Evolutionary conservation across 2,113 vertebrate genomes (phyloP), one percentile per base, ranked within the genome.

Genomic region (Pollimyrus isidori): DNA sequence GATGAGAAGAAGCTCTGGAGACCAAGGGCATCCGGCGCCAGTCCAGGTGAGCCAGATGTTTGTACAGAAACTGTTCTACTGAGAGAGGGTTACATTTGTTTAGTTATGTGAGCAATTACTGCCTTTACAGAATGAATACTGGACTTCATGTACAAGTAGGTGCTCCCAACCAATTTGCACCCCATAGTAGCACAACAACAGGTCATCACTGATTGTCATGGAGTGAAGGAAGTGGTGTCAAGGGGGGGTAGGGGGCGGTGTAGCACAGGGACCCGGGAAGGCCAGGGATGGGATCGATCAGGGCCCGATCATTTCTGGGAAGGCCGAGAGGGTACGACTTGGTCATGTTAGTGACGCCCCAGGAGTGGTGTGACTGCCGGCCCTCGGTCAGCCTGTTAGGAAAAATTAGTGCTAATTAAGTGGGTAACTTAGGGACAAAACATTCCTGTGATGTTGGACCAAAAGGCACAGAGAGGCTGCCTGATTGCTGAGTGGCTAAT

Each of bases 381-480:
- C 93, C 93, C 94, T 95, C 94, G 94, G 95, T 95, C 94, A 95
- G 91, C 82, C 94, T 93, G 95, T 95, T 95, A 95, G 93, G 93
- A 94, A 92, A 91, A 95, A 95, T 95, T 95, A 95, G 92, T 91
- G 93, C 92, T 95, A 95, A 95, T 96, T 96, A 95, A 93, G 93
- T 92, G 89, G 90, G 93, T 95, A 95, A 95, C 94, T 94, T 94
- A 93, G 94, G 94, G 93, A 95, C 92, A 90, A 93, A 94, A 93
- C 93, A 93, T 92, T 93, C 94, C 94, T 95, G 90, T 95, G 94
- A 95, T 95, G 94, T 94, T 93, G 92, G 94, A 94, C 94, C 93
- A 94, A 94, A 95, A 95, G 95, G 93, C 94, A 95, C 91, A 93
- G 94, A 93, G 95, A 88, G 94, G 93, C 94, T 94, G 93, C 94